Base-by-base conservation (phyloP, 2,113 vertebrate species). In the Peromyscus californicus region DNA sequence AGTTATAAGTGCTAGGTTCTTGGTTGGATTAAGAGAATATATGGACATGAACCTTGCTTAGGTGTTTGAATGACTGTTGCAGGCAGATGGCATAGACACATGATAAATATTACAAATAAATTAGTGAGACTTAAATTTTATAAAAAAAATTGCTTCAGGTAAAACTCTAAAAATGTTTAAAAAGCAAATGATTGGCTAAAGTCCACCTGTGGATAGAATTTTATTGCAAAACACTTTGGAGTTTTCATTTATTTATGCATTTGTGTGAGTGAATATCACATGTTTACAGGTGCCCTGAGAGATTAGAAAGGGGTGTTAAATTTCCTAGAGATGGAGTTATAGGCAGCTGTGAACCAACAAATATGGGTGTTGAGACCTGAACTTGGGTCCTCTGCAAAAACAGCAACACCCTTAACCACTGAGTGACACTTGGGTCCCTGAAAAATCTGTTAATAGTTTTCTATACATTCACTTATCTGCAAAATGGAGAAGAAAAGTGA, bases 11-110 rank as follows among this genome's bases (percentile, higher is more conserved):
- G 1, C 21, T 42, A 90, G 78, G 16, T 31, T 86, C 26, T 82
- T 84, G 33, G 19, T 48, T 94, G 59, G 95, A 72, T 70, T 94
- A 54, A 80, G 19, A 57, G n/a, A 89, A 42, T 72, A 78, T 80
- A 59, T 83, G 36, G 85, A 75, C 85, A 59, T 94, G 39, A 76
- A 87, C 61, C 29, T 69, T 86, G 59, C 24, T 57, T 67, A 57
- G 13, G 91, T 79, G 67, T 95, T 94, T 91, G 33, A 90, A 80
- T 72, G n/a, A 42, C 26, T 83, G 36, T 57, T 78, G 3, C 76
- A 51, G 57, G 10, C 10, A 89, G 7, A 67, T 59, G 26, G 21
- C n/a, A 67, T 79, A n/a, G 26, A 85, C 48, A 39, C 59, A 48
- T 65, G 15, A 22, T 65, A 31, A 11, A 10, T 48, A 4, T 69